Conservation (phyloP, 2,888 invertebrate species). For the Nyleta sp. region DNA sequence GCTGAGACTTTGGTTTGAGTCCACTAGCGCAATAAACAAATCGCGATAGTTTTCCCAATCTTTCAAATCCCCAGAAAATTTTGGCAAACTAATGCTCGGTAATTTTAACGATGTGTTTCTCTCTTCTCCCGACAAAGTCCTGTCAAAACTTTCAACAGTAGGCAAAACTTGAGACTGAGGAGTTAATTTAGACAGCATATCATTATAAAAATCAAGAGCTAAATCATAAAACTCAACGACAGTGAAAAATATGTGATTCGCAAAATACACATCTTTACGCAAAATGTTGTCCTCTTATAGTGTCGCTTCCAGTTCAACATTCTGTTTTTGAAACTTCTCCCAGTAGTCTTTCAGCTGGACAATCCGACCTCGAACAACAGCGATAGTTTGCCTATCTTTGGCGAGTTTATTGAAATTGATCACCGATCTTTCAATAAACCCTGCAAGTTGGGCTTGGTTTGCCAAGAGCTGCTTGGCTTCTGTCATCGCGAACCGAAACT, state of each 20-base stretch:
- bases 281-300: background rate
- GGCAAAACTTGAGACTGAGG: background rate
- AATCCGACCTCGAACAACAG: background rate
- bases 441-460: background rate
- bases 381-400: background rate
- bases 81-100: slow-evolving; percentile 15
- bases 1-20: background rate
- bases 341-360: background rate
- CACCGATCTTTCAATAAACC: background rate
- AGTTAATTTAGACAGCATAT: background rate
- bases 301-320: background rate
- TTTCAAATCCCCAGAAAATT: slow-evolving; percentile 26
- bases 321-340: background rate
- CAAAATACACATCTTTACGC: slow-evolving; percentile 4
- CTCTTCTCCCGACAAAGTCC: background rate
- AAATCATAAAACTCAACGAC: background rate
- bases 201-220: slow-evolving; percentile 1
- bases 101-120: background rate
- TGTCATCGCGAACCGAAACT: no score
- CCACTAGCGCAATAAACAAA: slow-evolving; percentile 13
- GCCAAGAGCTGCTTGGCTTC: no score
- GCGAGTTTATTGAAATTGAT: background rate
- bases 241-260: background rate
- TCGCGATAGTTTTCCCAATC: slow-evolving; percentile 21
- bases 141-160: background rate